Evolutionary conservation across 2,888 invertebrate species (phyloP).

Genomic region (Protodeltote pygarga): DNA sequence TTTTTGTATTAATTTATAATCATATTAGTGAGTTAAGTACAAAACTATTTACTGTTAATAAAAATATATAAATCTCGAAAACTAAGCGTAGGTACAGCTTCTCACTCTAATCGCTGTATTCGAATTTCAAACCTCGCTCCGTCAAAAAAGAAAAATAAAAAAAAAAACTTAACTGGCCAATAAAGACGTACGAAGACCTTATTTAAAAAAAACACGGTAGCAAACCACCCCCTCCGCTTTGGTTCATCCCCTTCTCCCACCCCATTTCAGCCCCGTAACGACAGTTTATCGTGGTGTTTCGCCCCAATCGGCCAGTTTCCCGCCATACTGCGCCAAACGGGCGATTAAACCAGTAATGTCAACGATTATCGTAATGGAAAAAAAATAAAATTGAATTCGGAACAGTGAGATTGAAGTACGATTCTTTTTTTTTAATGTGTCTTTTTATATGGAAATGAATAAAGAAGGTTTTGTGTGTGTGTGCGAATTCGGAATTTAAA

Average conservation of each 20-base stretch:
- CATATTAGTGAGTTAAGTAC: no score
- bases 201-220: slow-evolving; percentile 41
- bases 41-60: no score
- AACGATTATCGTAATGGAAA: slow-evolving; percentile 38
- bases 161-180: slow-evolving; percentile 28
- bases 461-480: neutral
- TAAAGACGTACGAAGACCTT: slow-evolving; percentile 28
- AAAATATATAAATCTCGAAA: no score
- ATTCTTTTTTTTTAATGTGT: neutral
- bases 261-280: slow-evolving; percentile 56
- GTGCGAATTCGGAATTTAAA: no score
- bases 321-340: slow-evolving; percentile 61
- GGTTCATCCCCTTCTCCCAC: slow-evolving; percentile 41
- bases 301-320: slow-evolving; percentile 74
- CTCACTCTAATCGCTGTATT: no score
- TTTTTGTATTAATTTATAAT: no score
- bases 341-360: slow-evolving; percentile 62
- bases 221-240: slow-evolving; percentile 36
- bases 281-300: slow-evolving; percentile 72
- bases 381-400: slow-evolving; percentile 14
- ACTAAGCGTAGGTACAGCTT: no score
- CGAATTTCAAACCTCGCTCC: no score
- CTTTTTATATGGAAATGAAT: neutral
- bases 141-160: slow-evolving; percentile 6
- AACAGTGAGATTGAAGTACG: slow-evolving; percentile 1